These are phyloP conservation scores for Bos taurus DNA, from an alignment of 2,113 vertebrate genomes.

Conservation along the genomic window ARS-UCD2.0 NC_037344.1:64954001-64954500, in stretches of 20 bases:
- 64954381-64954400: neutral
- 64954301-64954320: neutral
- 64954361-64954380: neutral
- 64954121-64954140: neutral
- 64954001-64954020: neutral
- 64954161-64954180: neutral
- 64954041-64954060: no score
- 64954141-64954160: fast-evolving
- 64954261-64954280: neutral
- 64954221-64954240: neutral
- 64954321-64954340: neutral
- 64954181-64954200: neutral
- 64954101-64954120: fast-evolving
- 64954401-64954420: neutral
- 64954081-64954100: neutral
- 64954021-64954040: neutral
- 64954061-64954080: neutral
- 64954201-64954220: no score
- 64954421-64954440: neutral
- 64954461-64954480: neutral
- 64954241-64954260: neutral
- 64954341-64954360: neutral
- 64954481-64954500: neutral
- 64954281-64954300: neutral
- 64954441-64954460: neutral